These are phyloP conservation scores for Allygus modestus DNA, from an alignment of 2,888 invertebrate genomes.

Conservation along the genomic window DNA sequence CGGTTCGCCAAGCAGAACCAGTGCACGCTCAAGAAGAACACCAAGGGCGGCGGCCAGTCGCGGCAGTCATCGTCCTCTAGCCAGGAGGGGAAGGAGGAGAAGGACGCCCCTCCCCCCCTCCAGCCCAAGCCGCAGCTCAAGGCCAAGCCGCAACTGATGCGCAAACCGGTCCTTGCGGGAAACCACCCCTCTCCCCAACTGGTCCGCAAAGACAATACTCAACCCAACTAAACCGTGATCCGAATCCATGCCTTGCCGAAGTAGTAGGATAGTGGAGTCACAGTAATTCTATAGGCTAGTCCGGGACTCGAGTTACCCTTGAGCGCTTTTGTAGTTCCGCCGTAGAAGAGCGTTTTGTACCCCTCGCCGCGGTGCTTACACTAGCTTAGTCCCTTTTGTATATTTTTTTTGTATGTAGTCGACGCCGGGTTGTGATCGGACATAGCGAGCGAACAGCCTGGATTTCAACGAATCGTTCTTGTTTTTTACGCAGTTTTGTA, in stretches of 20 bases:
- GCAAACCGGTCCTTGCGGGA: slow-evolving; percentile 61
- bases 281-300: slow-evolving; percentile 25
- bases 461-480: slow-evolving; percentile 36
- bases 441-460: not conserved
- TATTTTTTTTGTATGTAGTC: slow-evolving; percentile 53
- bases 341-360: slow-evolving; percentile 39
- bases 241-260: slow-evolving; percentile 37
- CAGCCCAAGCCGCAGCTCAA: slow-evolving; percentile 83
- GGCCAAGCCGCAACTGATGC: slow-evolving; percentile 88
- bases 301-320: slow-evolving; percentile 35
- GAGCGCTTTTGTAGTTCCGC: slow-evolving; percentile 50
- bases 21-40: slow-evolving; percentile 86
- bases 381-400: slow-evolving; percentile 55
- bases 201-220: slow-evolving; percentile 61
- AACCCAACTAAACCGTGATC: slow-evolving; percentile 44
- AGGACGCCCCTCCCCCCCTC: slow-evolving; percentile 66
- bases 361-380: slow-evolving; percentile 57
- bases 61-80: slow-evolving; percentile 58
- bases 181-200: slow-evolving; percentile 62
- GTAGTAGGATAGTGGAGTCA: slow-evolving; percentile 19
- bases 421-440: slow-evolving; percentile 24
- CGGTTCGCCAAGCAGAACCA: slow-evolving; percentile 88
- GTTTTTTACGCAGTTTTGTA: slow-evolving; percentile 42
- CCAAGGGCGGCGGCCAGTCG: slow-evolving; percentile 73
- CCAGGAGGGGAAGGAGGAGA: slow-evolving; percentile 58